phyloP scores from a whole-genome alignment of 1,140 invertebrate genomes.

The Cotesia glomerata region DNA sequence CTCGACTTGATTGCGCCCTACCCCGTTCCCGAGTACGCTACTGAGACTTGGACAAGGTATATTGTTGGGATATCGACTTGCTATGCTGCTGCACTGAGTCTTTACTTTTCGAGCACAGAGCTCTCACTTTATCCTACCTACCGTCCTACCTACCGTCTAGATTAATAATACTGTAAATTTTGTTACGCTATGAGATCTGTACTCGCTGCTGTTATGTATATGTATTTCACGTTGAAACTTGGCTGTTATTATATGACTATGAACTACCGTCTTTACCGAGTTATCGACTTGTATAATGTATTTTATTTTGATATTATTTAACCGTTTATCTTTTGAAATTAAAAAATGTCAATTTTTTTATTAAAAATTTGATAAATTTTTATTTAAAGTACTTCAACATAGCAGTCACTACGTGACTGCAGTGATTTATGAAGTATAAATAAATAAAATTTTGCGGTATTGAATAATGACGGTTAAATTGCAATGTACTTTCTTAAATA shows the following conservation, averaged over 20 bases:
- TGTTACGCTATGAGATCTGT: not conserved
- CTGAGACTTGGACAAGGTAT: not conserved
- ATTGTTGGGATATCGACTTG: conserved; percentile 11
- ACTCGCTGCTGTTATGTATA: not conserved
- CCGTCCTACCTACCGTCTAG: not conserved
- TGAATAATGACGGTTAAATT: too few relatives aligned
- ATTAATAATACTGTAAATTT: not conserved
- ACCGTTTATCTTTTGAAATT: too few relatives aligned
- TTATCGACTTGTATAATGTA: conserved; percentile 58
- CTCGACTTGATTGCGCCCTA: conserved; percentile 31
- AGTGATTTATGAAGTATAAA: too few relatives aligned
- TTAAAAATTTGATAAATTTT: too few relatives aligned
- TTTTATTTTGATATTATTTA: conserved; percentile 26
- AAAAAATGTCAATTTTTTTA: too few relatives aligned
- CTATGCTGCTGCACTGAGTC: not conserved
- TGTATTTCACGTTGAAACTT: not conserved
- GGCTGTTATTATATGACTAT: conserved; percentile 15
- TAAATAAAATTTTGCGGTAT: too few relatives aligned
- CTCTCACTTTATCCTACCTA: not conserved
- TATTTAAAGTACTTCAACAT: too few relatives aligned
- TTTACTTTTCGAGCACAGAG: not conserved
- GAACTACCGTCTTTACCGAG: conserved; percentile 60
- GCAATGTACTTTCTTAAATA: too few relatives aligned
- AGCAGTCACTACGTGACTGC: too few relatives aligned
- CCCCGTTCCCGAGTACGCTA: not conserved